These are phyloP conservation scores for Nansenia antarctica DNA, from an alignment of 2,113 vertebrate genomes.

Conservation along the genomic window DNA sequence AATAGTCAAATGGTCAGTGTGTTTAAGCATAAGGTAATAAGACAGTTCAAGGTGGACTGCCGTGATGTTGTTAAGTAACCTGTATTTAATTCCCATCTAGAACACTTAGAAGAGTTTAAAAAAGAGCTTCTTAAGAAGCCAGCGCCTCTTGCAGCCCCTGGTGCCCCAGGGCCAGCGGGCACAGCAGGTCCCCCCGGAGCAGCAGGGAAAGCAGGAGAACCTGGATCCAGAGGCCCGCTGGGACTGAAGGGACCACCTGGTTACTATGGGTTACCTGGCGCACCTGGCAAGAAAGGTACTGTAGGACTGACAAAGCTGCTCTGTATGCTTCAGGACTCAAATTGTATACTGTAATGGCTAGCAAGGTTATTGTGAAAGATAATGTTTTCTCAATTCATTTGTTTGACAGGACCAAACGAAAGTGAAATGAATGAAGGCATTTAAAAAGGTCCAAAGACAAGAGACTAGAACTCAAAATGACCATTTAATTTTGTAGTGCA, in stretches of 20 bases:
- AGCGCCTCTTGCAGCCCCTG: slow-evolving; percentile 67
- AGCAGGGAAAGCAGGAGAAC: slow-evolving; percentile 61
- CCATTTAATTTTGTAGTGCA: neutral
- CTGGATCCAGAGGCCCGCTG: slow-evolving; percentile 57
- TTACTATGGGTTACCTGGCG: slow-evolving; percentile 75
- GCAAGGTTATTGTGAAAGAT: too few relatives aligned
- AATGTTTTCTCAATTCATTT: neutral
- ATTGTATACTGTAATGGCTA: too few relatives aligned
- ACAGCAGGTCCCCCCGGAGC: slow-evolving; percentile 67
- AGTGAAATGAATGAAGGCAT: neutral
- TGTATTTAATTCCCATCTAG: slow-evolving; percentile 46
- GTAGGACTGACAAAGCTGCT: neutral
- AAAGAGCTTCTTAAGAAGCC: slow-evolving; percentile 74
- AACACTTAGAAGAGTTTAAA: slow-evolving; percentile 75
- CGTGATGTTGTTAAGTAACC: neutral
- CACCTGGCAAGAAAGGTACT: slow-evolving; percentile 77
- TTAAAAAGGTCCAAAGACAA: too few relatives aligned
- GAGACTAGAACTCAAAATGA: too few relatives aligned
- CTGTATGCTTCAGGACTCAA: neutral
- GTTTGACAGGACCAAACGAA: neutral
- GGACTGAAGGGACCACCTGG: slow-evolving; percentile 75
- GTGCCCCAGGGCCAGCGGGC: slow-evolving; percentile 66
- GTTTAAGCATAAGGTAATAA: too few relatives aligned
- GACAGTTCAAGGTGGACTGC: neutral
- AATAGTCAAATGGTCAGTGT: too few relatives aligned